phyloP scores from a whole-genome alignment of 1,140 invertebrate species.

The Tetramorium alpestre region DNA sequence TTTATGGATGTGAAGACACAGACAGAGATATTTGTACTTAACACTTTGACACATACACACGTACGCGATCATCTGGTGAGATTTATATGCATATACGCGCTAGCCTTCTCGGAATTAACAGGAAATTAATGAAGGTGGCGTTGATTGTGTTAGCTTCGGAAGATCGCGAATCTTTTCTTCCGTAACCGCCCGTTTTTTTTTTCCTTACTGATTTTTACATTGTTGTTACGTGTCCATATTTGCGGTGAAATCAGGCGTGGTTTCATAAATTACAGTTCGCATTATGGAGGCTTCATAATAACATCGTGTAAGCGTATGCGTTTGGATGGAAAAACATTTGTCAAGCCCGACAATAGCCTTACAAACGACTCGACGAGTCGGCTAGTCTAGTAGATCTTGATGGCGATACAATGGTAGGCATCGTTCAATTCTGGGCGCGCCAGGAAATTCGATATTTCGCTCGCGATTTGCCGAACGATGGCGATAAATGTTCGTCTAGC shows the following conservation, averaged over 20 bases:
- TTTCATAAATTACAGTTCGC: slow-evolving; percentile 20
- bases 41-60: slow-evolving; percentile 30
- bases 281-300: slow-evolving; percentile 35
- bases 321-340: slow-evolving; percentile 60
- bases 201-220: background rate
- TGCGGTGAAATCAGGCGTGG: slow-evolving; percentile 37
- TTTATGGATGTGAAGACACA: slow-evolving; percentile 28
- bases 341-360: slow-evolving; percentile 69
- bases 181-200: background rate
- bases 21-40: slow-evolving; percentile 46
- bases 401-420: slow-evolving; percentile 71
- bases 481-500: slow-evolving; percentile 67
- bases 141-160: background rate
- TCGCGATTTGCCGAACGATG: slow-evolving; percentile 61
- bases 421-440: slow-evolving; percentile 75
- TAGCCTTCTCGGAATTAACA: background rate
- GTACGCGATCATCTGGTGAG: background rate
- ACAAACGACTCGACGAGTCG: slow-evolving; percentile 71
- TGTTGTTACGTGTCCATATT: slow-evolving; percentile 16
- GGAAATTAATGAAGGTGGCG: slow-evolving; percentile 28
- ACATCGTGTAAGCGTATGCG: slow-evolving; percentile 39
- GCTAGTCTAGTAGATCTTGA: slow-evolving; percentile 69
- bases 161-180: background rate
- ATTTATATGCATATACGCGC: background rate
- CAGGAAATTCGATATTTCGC: slow-evolving; percentile 77